Conservation (phyloP, 1,140 invertebrate genomes). For the Phymastichus coffea region DNA sequence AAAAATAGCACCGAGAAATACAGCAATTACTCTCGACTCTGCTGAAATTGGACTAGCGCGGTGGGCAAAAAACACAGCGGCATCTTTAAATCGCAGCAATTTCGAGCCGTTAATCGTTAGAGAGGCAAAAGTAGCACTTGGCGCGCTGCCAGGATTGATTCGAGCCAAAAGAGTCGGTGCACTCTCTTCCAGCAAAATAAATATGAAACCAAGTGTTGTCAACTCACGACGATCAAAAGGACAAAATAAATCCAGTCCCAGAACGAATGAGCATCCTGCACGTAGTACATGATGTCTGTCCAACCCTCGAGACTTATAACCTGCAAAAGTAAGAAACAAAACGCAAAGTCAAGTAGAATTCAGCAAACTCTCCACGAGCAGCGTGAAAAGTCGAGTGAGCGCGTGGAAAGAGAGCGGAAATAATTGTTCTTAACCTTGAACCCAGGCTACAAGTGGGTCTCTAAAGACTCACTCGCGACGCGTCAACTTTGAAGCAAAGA, state of each 20-base stretch:
- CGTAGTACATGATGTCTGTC: constrained; percentile 99
- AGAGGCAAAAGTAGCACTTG: too few species aligned
- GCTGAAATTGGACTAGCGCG: too few species aligned
- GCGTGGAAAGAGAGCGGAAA: not conserved
- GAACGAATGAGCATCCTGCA: constrained; percentile 99
- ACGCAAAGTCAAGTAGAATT: not conserved
- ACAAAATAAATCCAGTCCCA: constrained; percentile 99
- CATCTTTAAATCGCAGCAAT: too few species aligned
- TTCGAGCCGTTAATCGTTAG: too few species aligned
- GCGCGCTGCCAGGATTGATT: too few species aligned
- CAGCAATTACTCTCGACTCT: too few species aligned
- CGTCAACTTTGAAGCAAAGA: not conserved
- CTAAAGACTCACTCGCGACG: not conserved
- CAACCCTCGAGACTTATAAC: constrained; percentile 88
- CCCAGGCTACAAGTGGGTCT: not conserved
- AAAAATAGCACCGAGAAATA: too few species aligned
- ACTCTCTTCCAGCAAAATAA: too few species aligned
- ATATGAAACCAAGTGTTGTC: too few species aligned
- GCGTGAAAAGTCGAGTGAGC: not conserved
- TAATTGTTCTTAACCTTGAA: constrained; percentile 23
- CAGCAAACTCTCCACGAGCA: not conserved
- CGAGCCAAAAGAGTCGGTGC: too few species aligned
- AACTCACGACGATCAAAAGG: constrained; percentile 94
- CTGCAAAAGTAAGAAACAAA: constrained; percentile 50
- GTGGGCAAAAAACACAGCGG: too few species aligned